Evolutionary conservation across 2,797 vertebrate species (phyloP).

Genomic region (Danio choprae): DNA sequence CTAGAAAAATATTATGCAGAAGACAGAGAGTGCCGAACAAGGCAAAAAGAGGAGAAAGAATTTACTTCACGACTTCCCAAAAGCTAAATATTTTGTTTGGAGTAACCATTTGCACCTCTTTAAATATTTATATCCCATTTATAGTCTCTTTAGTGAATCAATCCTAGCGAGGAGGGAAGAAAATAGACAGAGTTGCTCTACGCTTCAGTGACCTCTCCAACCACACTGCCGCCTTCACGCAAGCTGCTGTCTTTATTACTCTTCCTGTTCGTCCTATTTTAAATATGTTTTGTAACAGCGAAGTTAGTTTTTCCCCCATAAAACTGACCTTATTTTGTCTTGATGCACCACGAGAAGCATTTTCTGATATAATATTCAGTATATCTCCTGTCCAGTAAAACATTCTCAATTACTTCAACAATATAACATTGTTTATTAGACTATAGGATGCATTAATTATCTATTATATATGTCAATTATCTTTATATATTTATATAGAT

Average conservation of each 20-base stretch:
- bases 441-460: no score
- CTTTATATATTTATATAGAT: no score
- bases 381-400: no score
- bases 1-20: no score
- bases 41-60: not conserved
- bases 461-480: no score
- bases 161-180: slow-evolving; percentile 20
- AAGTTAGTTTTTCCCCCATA: not conserved
- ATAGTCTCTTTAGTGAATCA: slow-evolving; percentile 44
- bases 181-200: slow-evolving; percentile 2
- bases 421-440: no score
- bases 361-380: not conserved
- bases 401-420: no score
- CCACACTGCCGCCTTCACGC: slow-evolving; percentile 25
- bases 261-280: slow-evolving; percentile 10
- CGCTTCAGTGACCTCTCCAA: slow-evolving; percentile 28
- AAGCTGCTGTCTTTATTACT: slow-evolving; percentile 19
- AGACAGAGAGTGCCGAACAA: slow-evolving; percentile 25
- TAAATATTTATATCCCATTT: slow-evolving; percentile 56
- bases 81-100: slow-evolving; percentile 49
- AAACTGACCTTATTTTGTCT: slow-evolving; percentile 1
- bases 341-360: not conserved
- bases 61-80: not conserved
- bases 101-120: slow-evolving; percentile 43
- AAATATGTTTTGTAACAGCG: slow-evolving; percentile 10